These are phyloP conservation scores for Reticulitermes lucifugus DNA, from an alignment of 2,888 invertebrate genomes.

Conservation along the genomic window DNA sequence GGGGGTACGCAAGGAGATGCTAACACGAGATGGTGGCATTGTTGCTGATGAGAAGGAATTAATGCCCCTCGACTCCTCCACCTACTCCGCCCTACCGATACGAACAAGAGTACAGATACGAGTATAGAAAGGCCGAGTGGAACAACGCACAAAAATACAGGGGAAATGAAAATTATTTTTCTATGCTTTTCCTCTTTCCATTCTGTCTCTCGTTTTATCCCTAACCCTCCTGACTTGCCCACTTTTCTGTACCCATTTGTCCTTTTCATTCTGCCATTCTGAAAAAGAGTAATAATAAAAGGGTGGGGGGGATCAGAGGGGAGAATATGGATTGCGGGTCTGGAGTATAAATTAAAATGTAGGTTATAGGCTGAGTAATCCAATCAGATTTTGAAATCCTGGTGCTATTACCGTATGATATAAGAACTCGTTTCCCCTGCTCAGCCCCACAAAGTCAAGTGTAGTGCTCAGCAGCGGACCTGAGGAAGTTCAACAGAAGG, in stretches of 20 bases:
- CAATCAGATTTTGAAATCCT: slow-evolving; percentile 36
- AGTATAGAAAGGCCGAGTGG: not conserved
- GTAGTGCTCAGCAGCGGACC: too few relatives aligned
- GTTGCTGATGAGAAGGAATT: too few relatives aligned
- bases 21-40: too few relatives aligned
- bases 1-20: too few relatives aligned
- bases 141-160: slow-evolving; percentile 27
- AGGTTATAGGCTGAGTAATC: slow-evolving; percentile 35
- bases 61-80: too few relatives aligned
- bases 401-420: not conserved
- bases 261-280: slow-evolving; percentile 28
- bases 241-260: not conserved
- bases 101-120: too few relatives aligned
- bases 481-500: not conserved
- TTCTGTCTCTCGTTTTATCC: not conserved
- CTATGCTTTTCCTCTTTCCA: slow-evolving; percentile 2
- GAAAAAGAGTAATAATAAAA: slow-evolving; percentile 9
- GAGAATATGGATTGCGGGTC: not conserved
- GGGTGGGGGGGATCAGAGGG: not conserved
- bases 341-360: slow-evolving; percentile 38
- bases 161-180: slow-evolving; percentile 29
- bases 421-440: not conserved
- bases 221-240: not conserved
- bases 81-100: too few relatives aligned
- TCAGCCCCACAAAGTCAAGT: too few relatives aligned